A percentile compares a stretch with the other conserved stretches of the same genome.
Evolutionary conservation across 2,113 vertebrate species (phyloP).

Genomic region (Todiramphus chloris): DNA sequence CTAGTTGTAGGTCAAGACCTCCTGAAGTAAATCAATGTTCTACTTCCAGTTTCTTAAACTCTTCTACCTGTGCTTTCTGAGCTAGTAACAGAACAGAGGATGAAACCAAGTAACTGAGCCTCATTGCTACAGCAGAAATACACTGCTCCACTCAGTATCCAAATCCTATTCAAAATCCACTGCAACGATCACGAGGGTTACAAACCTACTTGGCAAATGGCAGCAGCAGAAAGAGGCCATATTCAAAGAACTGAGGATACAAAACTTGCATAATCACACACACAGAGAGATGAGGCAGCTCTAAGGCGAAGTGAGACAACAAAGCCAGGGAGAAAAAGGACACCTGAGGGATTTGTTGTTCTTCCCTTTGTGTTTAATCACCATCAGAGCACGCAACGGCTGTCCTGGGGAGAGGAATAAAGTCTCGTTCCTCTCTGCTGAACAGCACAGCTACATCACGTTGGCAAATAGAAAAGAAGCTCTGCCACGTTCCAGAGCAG

Average conservation of each 20-base stretch:
- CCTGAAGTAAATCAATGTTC: not conserved
- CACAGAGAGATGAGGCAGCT: not conserved
- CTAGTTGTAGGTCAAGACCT: not conserved
- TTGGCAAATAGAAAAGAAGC: not conserved
- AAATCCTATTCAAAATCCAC: not conserved
- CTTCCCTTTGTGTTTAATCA: not conserved
- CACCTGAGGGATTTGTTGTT: slow-evolving; percentile 16
- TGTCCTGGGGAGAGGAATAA: not conserved
- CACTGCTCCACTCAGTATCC: not conserved
- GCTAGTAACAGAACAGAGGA: not conserved
- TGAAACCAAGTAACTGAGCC: not conserved
- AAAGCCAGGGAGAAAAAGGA: not conserved
- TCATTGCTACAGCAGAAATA: not conserved
- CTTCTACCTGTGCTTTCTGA: not conserved
- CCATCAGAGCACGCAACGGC: slow-evolving; percentile 4
- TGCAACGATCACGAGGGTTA: not conserved
- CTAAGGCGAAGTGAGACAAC: not conserved
- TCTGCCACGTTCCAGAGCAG: not conserved
- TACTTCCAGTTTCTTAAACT: not conserved
- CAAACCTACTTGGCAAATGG: not conserved
- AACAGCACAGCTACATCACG: not conserved
- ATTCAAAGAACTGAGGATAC: not conserved
- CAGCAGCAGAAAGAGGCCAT: not conserved
- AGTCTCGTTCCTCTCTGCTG: not conserved
- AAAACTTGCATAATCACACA: not conserved